phyloP scores from a whole-genome alignment of 2,113 vertebrate genomes.

The Hystrix brachyura region DNA sequence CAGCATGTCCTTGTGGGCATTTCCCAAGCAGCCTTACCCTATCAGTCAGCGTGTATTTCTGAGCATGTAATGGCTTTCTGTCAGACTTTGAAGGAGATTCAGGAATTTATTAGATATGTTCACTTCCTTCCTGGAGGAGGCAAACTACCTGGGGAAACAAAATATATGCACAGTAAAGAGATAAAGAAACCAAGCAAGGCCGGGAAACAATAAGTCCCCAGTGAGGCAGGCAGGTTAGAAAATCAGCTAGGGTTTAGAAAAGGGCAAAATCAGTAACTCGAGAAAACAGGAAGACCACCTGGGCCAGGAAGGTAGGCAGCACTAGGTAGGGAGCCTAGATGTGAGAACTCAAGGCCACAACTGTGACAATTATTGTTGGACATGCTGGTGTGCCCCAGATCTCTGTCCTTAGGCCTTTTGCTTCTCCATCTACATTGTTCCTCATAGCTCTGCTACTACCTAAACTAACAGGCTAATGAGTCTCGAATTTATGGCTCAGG shows the following conservation, averaged over 20 bases:
- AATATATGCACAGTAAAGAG: background rate
- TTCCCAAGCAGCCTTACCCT: background rate
- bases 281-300: background rate
- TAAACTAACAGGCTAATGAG: background rate
- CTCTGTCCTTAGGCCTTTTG: background rate
- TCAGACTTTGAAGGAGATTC: background rate
- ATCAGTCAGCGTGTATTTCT: background rate
- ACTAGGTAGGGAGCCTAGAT: background rate
- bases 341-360: background rate
- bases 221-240: background rate
- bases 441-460: background rate
- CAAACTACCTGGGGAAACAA: background rate
- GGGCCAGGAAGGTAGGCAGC: background rate
- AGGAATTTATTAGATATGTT: background rate
- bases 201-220: background rate
- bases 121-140: background rate
- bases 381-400: background rate
- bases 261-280: background rate
- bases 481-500: background rate
- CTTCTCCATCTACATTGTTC: background rate
- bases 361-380: rapidly evolving
- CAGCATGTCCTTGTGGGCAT: background rate
- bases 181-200: background rate
- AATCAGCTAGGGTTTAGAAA: background rate
- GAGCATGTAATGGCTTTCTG: background rate